Evolutionary conservation across 2,888 invertebrate genomes (phyloP), one percentile per base, ranked within the genome.

Genomic region (Phlogophora meticulosa): DNA sequence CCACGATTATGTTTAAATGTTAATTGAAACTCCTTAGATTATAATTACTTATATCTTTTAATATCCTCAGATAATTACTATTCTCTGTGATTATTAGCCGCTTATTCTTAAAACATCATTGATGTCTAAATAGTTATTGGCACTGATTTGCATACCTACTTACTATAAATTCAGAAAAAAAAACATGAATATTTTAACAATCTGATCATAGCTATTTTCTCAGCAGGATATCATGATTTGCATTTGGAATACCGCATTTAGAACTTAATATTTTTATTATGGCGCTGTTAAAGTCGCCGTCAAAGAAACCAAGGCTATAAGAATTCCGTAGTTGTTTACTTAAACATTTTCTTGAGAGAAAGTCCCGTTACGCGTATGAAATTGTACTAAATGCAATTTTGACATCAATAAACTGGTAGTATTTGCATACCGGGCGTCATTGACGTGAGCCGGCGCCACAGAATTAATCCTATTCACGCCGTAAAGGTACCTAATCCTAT

Each of bases 401-500:
- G 84, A 82, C 84, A 85, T 81, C 72, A 68, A 83, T 85, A 85
- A 85, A 85, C 86, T 80, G 81, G 85, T 82, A 80, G 63, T 81
- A 90, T 90, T 90, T 86, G 87, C 90, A 91, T 90, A 90, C 88
- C 73, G 72, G 88, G 70, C 84, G 86, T 82, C 86, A 87, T 85
- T 87, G 87, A 84, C 82, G 84, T 70, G 63, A 56, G 80, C 60
- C 67, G 79, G 83, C 83, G 85, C 83, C 82, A 74, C 76, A 76
- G 75, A 73, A 32, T 34, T 46, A 46, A 72, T 72, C 46, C 36
- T 63, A 69, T 51, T 69, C 59, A 64, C 65, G 42, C 70, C 64
- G 48, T 57, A 71, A 65, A 70, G 60, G 71, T 74, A 78, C 62
- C 48, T 28, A 28, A 28, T 28, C 28, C 28, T 53, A 57, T 28